Evolutionary conservation across 2,888 invertebrate species (phyloP), one percentile per base, ranked within the genome.

Genomic region (Gymnoscelis rufifasciata): DNA sequence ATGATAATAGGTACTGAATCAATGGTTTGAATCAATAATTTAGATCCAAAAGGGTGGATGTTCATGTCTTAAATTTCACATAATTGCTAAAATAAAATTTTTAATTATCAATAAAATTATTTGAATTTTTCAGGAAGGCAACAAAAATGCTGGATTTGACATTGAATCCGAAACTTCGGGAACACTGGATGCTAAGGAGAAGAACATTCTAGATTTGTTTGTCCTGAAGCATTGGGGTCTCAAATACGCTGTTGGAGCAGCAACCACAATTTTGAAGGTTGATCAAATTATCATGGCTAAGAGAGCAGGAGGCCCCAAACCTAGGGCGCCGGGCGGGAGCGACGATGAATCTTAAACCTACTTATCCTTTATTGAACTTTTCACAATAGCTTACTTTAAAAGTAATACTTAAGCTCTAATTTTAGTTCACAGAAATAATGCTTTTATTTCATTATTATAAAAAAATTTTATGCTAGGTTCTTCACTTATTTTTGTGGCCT

Each of bases 241-340:
- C 43, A 97, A 98, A 77, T 97, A 99, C 83, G 98, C 99, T 0
- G 95, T 97, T 0, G 93, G 94, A 52, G 97, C 97, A 1, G 97
- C 98, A 0, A 92, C 94, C 51, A 98, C 98, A 0, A 94, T 98
- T 58, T 90, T 99, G 19, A 93, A 95, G 76, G 96, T 99, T 15
- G 97, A 98, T 84, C 97, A 98, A 88, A 98, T 99, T 60, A 98
- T 99, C 58, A 98, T 98, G 98, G 97, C 98, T 0, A 98, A 98
- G 87, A 91, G 95, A 64, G 97, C 98, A 10, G 98, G 98, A 35
- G 98, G 98, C 33, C 98, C 98, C 0, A 98, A 97, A 78, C 91
- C 95, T 1, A 91, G 91, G 64, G 91, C 91, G 51, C 86, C 83
- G 7, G 91, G 90, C 6, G 87, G 88, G 60, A 92, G 93, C 65